phyloP scores from a whole-genome alignment of 2,888 invertebrate species.

The Villa cingulata region DNA sequence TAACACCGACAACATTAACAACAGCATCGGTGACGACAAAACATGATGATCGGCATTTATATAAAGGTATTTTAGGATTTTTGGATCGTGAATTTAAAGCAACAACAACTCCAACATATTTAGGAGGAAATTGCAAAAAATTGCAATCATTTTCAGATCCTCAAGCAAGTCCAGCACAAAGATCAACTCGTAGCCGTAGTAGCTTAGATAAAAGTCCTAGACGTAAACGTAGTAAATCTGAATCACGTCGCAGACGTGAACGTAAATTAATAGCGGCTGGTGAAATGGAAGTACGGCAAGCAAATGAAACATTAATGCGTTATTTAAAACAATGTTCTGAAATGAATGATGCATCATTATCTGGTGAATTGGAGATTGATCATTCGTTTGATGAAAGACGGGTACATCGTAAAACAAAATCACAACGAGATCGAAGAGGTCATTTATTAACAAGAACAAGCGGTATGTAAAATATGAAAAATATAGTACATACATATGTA shows the following conservation, averaged over 20 bases:
- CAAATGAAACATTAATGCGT: conserved; percentile 35
- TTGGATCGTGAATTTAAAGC: conserved; percentile 35
- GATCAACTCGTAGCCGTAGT: conserved; percentile 33
- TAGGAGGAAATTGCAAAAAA: conserved; percentile 23
- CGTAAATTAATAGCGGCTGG: conserved; percentile 36
- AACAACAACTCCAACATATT: conserved; percentile 5
- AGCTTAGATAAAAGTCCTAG: conserved; percentile 36
- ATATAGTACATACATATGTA: too few relatives aligned
- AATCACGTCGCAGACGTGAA: conserved; percentile 33
- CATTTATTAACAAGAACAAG: conserved; percentile 31
- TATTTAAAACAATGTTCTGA: conserved; percentile 37
- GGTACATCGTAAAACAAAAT: conserved; percentile 35
- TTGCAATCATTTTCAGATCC: conserved; percentile 35
- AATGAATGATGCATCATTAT: conserved; percentile 35
- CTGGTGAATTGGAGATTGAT: conserved; percentile 36
- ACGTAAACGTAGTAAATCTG: conserved; percentile 36
- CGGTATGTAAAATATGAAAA: conserved; percentile 16
- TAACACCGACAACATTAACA: conserved; percentile 19
- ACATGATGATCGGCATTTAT: conserved; percentile 23
- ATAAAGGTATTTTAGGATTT: conserved; percentile 34
- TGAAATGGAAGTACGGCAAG: conserved; percentile 36
- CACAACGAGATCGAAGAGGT: conserved; percentile 34
- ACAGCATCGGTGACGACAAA: conserved; percentile 8
- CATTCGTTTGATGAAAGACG: conserved; percentile 34
- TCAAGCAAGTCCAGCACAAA: conserved; percentile 35